A percentile compares a stretch with the other conserved stretches of the same genome.
Conservation (phyloP, 2,888 invertebrate genomes). For the Amblyteles armatorius region DNA sequence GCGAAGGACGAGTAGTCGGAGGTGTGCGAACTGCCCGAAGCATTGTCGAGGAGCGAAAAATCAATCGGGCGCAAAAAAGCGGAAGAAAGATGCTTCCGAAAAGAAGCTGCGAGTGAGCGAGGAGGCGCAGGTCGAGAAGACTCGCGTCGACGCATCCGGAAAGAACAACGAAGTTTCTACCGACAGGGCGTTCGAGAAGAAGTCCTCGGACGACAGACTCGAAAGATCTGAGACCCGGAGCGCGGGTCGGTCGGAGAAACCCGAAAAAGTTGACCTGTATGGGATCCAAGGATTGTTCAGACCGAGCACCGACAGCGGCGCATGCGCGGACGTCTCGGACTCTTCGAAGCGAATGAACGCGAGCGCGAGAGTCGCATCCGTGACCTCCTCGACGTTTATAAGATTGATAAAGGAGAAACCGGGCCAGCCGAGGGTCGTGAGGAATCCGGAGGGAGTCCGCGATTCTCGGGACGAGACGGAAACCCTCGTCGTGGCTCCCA, state of each 20-base stretch:
- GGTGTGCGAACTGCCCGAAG: not conserved
- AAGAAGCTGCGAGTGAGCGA: not conserved
- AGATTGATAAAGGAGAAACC: conserved; percentile 45
- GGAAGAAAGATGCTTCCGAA: not conserved
- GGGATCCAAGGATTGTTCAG: not conserved
- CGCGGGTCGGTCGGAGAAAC: not conserved
- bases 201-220: not conserved
- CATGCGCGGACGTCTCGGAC: conserved; percentile 63
- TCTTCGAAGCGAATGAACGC: conserved; percentile 44
- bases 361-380: conserved; percentile 29
- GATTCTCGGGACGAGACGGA: not conserved
- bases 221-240: not conserved
- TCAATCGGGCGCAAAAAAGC: not conserved
- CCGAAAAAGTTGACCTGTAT: not conserved
- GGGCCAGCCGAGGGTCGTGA: not conserved
- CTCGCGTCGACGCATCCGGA: not conserved
- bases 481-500: not conserved
- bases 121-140: not conserved
- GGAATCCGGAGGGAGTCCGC: not conserved
- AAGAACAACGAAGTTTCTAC: not conserved
- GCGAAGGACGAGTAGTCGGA: not conserved
- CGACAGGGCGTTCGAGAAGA: not conserved
- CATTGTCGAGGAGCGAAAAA: not conserved
- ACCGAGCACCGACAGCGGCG: conserved; percentile 62
- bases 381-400: conserved; percentile 63